These are phyloP conservation scores for Electrophaes corylata DNA, from an alignment of 2,888 invertebrate species.

Conservation along the genomic window DNA sequence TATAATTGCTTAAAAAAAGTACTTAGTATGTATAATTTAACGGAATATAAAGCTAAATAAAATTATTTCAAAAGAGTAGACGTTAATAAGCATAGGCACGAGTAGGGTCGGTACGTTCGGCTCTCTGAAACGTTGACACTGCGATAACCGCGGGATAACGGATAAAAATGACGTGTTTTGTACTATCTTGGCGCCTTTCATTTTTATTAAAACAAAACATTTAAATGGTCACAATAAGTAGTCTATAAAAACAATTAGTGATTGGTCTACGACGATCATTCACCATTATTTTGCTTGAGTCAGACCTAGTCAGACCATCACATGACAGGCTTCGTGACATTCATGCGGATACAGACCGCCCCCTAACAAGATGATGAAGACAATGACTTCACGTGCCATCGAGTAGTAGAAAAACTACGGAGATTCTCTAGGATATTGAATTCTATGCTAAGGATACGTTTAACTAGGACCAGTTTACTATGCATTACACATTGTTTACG, in stretches of 20 bases:
- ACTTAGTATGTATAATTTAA: too few relatives aligned
- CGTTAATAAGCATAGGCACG: too few relatives aligned
- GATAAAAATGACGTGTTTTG: too few relatives aligned
- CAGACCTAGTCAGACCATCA: conserved; percentile 2
- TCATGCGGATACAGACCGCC: conserved; percentile 45
- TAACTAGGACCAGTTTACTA: too few relatives aligned
- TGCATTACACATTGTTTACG: conserved; percentile 65
- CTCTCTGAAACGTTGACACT: too few relatives aligned
- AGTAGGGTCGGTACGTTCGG: too few relatives aligned
- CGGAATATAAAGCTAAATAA: too few relatives aligned
- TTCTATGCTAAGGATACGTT: conserved; percentile 46
- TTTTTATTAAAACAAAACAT: background rate
- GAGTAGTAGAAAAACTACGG: conserved; percentile 54
- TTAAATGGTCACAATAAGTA: background rate
- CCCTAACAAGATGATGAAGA: conserved; percentile 37
- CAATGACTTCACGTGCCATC: conserved; percentile 44
- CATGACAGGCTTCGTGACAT: conserved; percentile 28
- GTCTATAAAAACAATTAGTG: background rate
- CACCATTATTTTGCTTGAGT: background rate
- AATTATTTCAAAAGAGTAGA: too few relatives aligned
- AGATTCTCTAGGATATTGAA: conserved; percentile 66
- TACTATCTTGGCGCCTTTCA: too few relatives aligned
- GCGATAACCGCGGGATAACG: too few relatives aligned
- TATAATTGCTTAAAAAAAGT: too few relatives aligned
- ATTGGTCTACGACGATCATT: conserved; percentile 3